Evolutionary conservation across 2,888 invertebrate species (phyloP).

Genomic region (Zeuzera pyrina): DNA sequence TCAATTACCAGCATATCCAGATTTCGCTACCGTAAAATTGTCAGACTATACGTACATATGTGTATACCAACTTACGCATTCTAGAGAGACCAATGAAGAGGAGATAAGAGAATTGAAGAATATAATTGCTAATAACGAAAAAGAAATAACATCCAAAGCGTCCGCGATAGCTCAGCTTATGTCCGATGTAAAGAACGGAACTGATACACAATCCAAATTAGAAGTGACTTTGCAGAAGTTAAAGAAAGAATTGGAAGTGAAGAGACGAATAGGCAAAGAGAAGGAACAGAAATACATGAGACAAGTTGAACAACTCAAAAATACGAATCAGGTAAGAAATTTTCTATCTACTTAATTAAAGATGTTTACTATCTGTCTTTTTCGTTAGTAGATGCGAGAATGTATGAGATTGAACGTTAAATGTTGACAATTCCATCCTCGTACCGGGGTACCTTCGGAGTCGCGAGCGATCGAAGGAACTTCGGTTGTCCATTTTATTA

Average conservation of each 20-base stretch:
- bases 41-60: not conserved
- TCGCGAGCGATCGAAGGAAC: no score
- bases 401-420: not conserved
- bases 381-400: not conserved
- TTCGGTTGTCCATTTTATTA: no score
- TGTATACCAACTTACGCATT: not conserved
- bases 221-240: constrained; percentile 21
- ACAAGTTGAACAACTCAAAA: constrained; percentile 24
- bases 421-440: no score
- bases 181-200: constrained; percentile 26
- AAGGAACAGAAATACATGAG: constrained; percentile 18
- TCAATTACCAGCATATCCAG: no score
- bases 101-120: constrained; percentile 17
- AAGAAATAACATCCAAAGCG: constrained; percentile 26
- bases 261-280: constrained; percentile 20
- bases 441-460: no score
- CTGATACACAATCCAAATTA: constrained; percentile 22
- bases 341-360: not conserved
- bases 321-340: constrained; percentile 21
- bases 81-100: constrained; percentile 16
- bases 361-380: not conserved
- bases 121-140: constrained; percentile 13
- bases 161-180: constrained; percentile 29
- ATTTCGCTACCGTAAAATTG: no score
- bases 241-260: constrained; percentile 22